These are phyloP conservation scores for Perca flavescens DNA, from an alignment of 2,113 vertebrate species.

Conservation along the genomic window DNA sequence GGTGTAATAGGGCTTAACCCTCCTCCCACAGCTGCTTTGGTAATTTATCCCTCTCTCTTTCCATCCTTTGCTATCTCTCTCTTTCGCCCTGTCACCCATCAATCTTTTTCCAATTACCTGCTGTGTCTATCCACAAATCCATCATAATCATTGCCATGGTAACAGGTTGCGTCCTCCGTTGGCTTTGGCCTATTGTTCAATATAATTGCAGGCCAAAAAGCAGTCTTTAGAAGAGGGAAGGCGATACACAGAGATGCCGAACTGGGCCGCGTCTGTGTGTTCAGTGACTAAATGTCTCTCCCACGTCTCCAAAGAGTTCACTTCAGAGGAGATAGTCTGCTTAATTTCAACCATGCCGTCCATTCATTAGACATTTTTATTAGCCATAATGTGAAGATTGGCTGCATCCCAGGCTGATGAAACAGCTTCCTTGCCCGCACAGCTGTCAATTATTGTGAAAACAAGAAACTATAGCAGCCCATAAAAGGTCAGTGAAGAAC, in stretches of 20 bases:
- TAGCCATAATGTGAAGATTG: slow-evolving; percentile 51
- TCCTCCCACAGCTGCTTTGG: slow-evolving; percentile 72
- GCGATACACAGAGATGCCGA: slow-evolving; percentile 34
- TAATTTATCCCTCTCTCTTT: slow-evolving; percentile 75
- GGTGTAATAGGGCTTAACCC: slow-evolving; percentile 78
- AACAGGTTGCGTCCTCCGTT: slow-evolving; percentile 82
- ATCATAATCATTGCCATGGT: slow-evolving; percentile 88
- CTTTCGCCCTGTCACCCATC: slow-evolving; percentile 81
- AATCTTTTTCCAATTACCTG: slow-evolving; percentile 90
- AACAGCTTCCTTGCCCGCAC: slow-evolving; percentile 32
- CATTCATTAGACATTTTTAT: slow-evolving; percentile 64
- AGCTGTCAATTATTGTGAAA: slow-evolving; percentile 50
- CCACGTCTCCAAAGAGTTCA: slow-evolving; percentile 49
- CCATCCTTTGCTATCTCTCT: slow-evolving; percentile 69
- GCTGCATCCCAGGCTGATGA: slow-evolving; percentile 53
- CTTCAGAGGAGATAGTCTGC: slow-evolving; percentile 55
- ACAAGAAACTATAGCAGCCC: slow-evolving; percentile 28
- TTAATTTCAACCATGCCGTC: slow-evolving; percentile 56
- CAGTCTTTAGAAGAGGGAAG: slow-evolving; percentile 62
- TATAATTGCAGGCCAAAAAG: slow-evolving; percentile 75
- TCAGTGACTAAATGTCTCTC: slow-evolving; percentile 55
- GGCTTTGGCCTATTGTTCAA: slow-evolving; percentile 82
- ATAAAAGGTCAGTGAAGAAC: slow-evolving; percentile 38
- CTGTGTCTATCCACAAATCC: slow-evolving; percentile 85
- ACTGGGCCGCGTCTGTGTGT: slow-evolving; percentile 58